These are phyloP conservation scores for Meloidogyne exigua DNA, from an alignment of 1,140 invertebrate species.

Conservation along the genomic window DNA sequence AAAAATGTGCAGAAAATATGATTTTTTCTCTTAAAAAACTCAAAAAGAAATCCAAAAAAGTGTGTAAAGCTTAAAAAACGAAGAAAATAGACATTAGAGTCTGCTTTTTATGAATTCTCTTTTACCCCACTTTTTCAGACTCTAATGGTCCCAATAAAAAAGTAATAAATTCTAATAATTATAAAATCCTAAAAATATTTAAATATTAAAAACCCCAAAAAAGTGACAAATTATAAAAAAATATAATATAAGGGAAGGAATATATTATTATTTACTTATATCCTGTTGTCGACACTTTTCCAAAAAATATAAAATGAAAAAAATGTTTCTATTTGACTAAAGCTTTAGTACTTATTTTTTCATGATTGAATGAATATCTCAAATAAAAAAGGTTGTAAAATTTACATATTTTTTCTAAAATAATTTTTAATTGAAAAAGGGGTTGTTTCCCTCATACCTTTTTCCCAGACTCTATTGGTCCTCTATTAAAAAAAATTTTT, in stretches of 20 bases:
- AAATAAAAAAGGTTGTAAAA: too few species aligned
- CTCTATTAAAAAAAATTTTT: not conserved
- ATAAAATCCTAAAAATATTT: not conserved
- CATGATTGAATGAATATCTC: too few species aligned
- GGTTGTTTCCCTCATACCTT: too few species aligned
- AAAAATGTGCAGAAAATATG: too few species aligned
- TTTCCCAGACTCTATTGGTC: not conserved
- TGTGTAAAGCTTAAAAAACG: too few species aligned
- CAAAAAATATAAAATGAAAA: not conserved
- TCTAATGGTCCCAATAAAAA: too few species aligned
- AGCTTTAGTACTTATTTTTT: not conserved
- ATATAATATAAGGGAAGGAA: not conserved
- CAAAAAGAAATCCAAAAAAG: too few species aligned
- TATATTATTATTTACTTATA: too few species aligned
- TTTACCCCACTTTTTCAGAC: too few species aligned
- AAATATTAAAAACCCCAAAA: not conserved
- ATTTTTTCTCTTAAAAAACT: not conserved
- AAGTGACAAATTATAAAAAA: not conserved
- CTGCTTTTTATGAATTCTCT: too few species aligned
- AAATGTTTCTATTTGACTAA: slow-evolving; percentile 2
- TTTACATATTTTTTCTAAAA: too few species aligned
- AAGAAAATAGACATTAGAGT: not conserved
- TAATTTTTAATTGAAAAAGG: too few species aligned
- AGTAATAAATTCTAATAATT: not conserved
- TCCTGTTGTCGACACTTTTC: not conserved